These are phyloP conservation scores for Dissostichus mawsoni DNA, from an alignment of 2,113 vertebrate genomes.

Conservation along the genomic window DNA sequence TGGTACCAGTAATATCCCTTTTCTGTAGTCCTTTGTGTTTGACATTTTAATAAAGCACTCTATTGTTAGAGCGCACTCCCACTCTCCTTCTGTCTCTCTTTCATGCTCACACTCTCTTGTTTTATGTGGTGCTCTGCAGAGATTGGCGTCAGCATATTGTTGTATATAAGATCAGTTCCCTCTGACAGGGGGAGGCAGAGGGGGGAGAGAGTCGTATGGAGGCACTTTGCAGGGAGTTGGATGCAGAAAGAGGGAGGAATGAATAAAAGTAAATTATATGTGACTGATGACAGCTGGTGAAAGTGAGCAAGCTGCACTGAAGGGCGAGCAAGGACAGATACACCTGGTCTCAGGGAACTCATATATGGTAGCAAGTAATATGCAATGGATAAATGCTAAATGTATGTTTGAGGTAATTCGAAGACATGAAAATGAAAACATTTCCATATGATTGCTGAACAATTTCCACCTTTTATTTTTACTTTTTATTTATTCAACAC, in stretches of 20 bases:
- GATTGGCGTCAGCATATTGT: conserved; percentile 64
- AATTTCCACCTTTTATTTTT: too few relatives aligned
- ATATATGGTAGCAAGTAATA: neutral
- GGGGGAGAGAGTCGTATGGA: conserved; percentile 11
- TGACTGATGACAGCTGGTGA: conserved; percentile 26
- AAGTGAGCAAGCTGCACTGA: neutral
- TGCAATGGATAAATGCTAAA: neutral
- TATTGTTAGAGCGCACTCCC: conserved; percentile 73
- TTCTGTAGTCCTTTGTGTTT: conserved; percentile 73
- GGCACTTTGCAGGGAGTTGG: neutral
- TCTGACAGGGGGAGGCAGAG: conserved; percentile 41
- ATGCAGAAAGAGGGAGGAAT: conserved; percentile 5
- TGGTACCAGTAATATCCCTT: conserved; percentile 68
- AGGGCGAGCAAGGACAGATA: neutral
- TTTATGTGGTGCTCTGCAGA: conserved; percentile 65
- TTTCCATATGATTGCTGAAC: neutral
- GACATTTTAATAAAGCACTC: conserved; percentile 76
- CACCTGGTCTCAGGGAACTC: neutral
- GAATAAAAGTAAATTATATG: conserved; percentile 31
- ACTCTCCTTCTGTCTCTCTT: conserved; percentile 61
- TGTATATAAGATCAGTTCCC: conserved; percentile 60
- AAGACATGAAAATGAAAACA: neutral
- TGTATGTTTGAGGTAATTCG: neutral
- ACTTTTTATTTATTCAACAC: too few relatives aligned
- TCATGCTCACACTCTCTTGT: conserved; percentile 55